Evolutionary conservation across 2,888 invertebrate genomes (phyloP).

Genomic region (Beris morrisii): DNA sequence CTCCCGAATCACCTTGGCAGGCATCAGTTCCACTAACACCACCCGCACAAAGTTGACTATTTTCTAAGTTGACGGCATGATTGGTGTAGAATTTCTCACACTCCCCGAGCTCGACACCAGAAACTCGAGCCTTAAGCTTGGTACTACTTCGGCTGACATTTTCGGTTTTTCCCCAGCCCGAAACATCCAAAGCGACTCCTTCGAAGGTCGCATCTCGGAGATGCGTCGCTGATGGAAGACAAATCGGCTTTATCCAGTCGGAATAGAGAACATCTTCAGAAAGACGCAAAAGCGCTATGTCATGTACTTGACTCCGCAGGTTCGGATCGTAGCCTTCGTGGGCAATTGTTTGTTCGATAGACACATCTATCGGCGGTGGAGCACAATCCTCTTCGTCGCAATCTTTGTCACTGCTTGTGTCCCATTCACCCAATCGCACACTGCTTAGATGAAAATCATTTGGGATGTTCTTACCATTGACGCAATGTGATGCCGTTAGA

Average conservation of each 20-base stretch:
- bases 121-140: slow-evolving; percentile 60
- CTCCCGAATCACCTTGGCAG: slow-evolving; percentile 67
- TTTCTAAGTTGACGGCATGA: slow-evolving; percentile 56
- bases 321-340: slow-evolving; percentile 67
- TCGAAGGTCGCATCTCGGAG: slow-evolving; percentile 52
- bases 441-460: background rate
- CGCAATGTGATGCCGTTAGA: slow-evolving; percentile 53
- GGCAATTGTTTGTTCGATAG: slow-evolving; percentile 64
- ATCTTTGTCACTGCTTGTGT: slow-evolving; percentile 20
- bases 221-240: slow-evolving; percentile 57
- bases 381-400: slow-evolving; percentile 59
- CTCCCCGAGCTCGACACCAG: slow-evolving; percentile 55
- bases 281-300: slow-evolving; percentile 72
- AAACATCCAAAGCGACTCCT: slow-evolving; percentile 58
- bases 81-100: slow-evolving; percentile 61
- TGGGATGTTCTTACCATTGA: slow-evolving; percentile 58
- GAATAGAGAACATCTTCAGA: slow-evolving; percentile 59
- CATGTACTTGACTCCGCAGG: slow-evolving; percentile 65
- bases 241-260: slow-evolving; percentile 64
- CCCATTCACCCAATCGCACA: slow-evolving; percentile 36
- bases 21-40: slow-evolving; percentile 58
- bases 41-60: slow-evolving; percentile 65
- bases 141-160: slow-evolving; percentile 53
- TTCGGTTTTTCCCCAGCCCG: slow-evolving; percentile 70
- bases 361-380: slow-evolving; percentile 62